A percentile compares a stretch with the other conserved stretches of the same genome.
Evolutionary conservation across 2,888 invertebrate genomes (phyloP).

Genomic region (Magallana nippona): DNA sequence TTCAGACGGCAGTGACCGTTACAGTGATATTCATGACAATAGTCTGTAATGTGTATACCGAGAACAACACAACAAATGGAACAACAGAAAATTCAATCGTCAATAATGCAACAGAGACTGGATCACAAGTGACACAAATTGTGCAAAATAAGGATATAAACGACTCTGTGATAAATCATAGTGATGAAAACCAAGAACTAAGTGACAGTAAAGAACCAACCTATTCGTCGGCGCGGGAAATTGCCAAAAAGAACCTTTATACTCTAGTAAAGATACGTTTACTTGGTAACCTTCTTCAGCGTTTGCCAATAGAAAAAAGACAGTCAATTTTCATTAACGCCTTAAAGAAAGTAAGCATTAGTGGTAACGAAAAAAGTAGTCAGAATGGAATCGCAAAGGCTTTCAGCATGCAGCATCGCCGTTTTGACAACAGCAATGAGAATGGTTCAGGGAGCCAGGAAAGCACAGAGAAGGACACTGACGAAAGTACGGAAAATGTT

Average conservation of each 20-base stretch:
- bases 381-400: neutral
- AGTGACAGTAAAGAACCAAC: neutral
- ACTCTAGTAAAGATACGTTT: neutral
- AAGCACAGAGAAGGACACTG: neutral
- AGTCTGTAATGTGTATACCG: neutral
- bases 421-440: neutral
- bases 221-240: neutral
- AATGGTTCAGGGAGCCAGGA: neutral
- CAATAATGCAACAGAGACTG: neutral
- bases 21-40: neutral
- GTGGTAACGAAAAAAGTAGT: neutral
- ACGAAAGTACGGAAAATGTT: neutral
- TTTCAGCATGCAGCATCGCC: neutral
- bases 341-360: neutral
- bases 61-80: neutral
- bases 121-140: neutral
- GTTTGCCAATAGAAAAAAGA: neutral
- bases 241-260: constrained; percentile 12
- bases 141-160: neutral
- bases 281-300: constrained; percentile 16
- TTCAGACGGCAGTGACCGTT: neutral
- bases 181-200: neutral
- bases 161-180: neutral
- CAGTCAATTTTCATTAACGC: neutral
- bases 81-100: neutral